Conservation (phyloP, 1,140 invertebrate species). For the Maniola jurtina region DNA sequence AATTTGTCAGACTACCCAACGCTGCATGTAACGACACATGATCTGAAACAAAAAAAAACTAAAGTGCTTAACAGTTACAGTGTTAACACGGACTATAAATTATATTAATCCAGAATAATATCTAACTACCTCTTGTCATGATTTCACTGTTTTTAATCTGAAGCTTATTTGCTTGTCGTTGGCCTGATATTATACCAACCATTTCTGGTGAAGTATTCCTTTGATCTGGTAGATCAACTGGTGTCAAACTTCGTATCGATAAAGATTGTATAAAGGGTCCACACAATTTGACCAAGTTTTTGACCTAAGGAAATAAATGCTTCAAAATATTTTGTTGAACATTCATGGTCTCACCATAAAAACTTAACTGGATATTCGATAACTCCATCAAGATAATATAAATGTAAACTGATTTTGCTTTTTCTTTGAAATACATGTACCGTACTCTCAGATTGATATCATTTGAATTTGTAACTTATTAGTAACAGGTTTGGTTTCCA, state of each 20-base stretch:
- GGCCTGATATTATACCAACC: slow-evolving; percentile 60
- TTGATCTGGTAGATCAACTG: slow-evolving; percentile 62
- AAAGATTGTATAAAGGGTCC: slow-evolving; percentile 69
- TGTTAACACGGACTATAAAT: not conserved
- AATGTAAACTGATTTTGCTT: no score
- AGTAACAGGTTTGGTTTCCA: no score
- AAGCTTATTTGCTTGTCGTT: slow-evolving; percentile 41
- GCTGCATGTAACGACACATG: slow-evolving; percentile 75
- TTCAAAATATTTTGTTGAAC: no score
- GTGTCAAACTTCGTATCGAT: slow-evolving; percentile 59
- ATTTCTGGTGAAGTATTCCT: slow-evolving; percentile 69
- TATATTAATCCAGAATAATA: slow-evolving; percentile 1
- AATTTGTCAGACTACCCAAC: slow-evolving; percentile 65
- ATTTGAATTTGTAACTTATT: no score
- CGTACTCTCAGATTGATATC: no score
- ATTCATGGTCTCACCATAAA: no score
- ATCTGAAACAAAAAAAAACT: slow-evolving; percentile 50
- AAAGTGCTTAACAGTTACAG: slow-evolving; percentile 1
- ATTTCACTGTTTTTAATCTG: slow-evolving; percentile 38
- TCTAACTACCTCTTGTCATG: slow-evolving; percentile 57
- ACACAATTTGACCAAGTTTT: slow-evolving; percentile 68
- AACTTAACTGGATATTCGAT: no score
- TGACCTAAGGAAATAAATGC: slow-evolving; percentile 46
- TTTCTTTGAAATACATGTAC: no score
- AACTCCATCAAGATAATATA: no score